Conservation (phyloP, 2,888 invertebrate genomes). For the Aethes cnicana region DNA sequence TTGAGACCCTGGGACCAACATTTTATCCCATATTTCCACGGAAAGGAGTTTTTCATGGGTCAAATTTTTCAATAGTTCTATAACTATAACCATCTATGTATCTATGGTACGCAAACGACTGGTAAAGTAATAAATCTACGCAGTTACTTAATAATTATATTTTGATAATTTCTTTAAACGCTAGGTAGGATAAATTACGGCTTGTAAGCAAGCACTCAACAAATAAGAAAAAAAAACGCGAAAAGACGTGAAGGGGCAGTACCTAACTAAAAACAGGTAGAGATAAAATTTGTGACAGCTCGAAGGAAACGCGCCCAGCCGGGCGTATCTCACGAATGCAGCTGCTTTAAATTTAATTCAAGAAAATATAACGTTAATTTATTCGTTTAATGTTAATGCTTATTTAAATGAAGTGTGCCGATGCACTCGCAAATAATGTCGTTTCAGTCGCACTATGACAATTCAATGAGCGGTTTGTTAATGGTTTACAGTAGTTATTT, state of each 20-base stretch:
- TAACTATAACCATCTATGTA: no score
- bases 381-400: slow-evolving; percentile 41
- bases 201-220: slow-evolving; percentile 36
- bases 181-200: slow-evolving; percentile 4
- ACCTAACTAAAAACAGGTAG: slow-evolving; percentile 60
- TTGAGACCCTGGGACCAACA: no score
- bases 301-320: slow-evolving; percentile 59
- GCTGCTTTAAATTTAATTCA: slow-evolving; percentile 60
- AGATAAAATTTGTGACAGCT: slow-evolving; percentile 66
- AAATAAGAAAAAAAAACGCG: slow-evolving; percentile 44
- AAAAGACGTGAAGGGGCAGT: slow-evolving; percentile 53
- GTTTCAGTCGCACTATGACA: slow-evolving; percentile 8
- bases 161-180: no score
- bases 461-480: no score
- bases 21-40: no score
- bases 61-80: no score
- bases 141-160: no score
- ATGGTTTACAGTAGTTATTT: no score
- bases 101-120: no score
- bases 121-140: no score
- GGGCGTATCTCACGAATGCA: slow-evolving; percentile 63
- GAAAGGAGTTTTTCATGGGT: no score
- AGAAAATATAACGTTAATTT: slow-evolving; percentile 47
- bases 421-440: slow-evolving; percentile 9
- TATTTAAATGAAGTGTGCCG: slow-evolving; percentile 36